A percentile compares a stretch with the other conserved stretches of the same genome.
Evolutionary conservation across 2,888 invertebrate genomes (phyloP).

Genomic region (Drosophila mettleri): DNA sequence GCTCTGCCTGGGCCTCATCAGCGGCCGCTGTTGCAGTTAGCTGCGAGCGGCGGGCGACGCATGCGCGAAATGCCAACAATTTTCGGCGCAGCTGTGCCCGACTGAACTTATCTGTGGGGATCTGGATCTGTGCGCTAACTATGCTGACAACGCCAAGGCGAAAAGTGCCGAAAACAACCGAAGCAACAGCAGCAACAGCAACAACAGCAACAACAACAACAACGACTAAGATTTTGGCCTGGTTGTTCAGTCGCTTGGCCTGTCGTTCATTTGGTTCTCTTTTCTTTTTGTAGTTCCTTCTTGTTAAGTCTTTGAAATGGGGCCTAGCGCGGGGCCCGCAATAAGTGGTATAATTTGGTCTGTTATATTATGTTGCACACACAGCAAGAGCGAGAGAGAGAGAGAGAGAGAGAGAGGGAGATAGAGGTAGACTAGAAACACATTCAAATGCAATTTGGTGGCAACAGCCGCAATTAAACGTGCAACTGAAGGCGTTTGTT

Average conservation of each 20-base stretch:
- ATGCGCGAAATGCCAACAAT: slow-evolving; percentile 80
- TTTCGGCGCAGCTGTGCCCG: slow-evolving; percentile 73
- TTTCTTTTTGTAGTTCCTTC: slow-evolving; percentile 39
- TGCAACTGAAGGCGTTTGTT: slow-evolving; percentile 49
- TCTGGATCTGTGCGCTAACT: slow-evolving; percentile 65
- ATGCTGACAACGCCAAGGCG: slow-evolving; percentile 75
- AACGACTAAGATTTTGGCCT: slow-evolving; percentile 30
- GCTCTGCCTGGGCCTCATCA: slow-evolving; percentile 2
- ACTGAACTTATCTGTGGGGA: slow-evolving; percentile 61
- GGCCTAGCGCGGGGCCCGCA: slow-evolving; percentile 26
- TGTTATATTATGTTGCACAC: slow-evolving; percentile 74
- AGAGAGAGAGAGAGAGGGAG: slow-evolving; percentile 4
- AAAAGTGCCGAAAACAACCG: slow-evolving; percentile 70
- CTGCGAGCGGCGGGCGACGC: slow-evolving; percentile 45
- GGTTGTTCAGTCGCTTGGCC: slow-evolving; percentile 52
- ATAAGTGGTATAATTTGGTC: slow-evolving; percentile 78
- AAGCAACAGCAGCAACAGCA: slow-evolving; percentile 37
- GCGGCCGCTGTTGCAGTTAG: slow-evolving; percentile 14
- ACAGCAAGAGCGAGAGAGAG: slow-evolving; percentile 26
- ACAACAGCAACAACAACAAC: slow-evolving; percentile 39
- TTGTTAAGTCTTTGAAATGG: slow-evolving; percentile 50
- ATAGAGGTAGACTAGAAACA: slow-evolving; percentile 8
- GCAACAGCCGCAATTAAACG: slow-evolving; percentile 72
- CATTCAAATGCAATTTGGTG: slow-evolving; percentile 55
- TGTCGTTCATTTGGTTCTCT: slow-evolving; percentile 72